phyloP scores from a whole-genome alignment of 2,113 vertebrate species.

The Eurypyga helias region DNA sequence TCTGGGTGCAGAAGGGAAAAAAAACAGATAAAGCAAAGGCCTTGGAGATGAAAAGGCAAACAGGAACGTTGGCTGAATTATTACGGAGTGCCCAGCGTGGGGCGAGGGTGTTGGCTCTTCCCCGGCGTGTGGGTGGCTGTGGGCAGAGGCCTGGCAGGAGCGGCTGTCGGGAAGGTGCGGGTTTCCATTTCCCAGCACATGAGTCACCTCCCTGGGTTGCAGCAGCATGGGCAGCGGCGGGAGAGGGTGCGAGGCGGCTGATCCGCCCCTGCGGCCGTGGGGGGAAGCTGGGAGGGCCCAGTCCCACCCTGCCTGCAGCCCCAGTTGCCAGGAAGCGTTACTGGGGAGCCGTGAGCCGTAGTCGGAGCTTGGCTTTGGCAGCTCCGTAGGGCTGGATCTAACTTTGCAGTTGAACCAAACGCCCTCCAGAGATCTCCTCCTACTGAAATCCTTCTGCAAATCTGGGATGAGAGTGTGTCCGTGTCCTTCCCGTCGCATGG shows the following conservation, averaged over 20 bases:
- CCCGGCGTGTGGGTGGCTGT: slow-evolving; percentile 70
- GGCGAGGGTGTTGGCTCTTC: slow-evolving; percentile 61
- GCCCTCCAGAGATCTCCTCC: slow-evolving; percentile 46
- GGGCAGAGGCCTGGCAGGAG: slow-evolving; percentile 69
- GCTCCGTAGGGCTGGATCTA: not conserved
- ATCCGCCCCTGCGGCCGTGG: slow-evolving; percentile 4
- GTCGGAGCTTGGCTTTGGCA: not conserved
- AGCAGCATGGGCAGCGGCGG: slow-evolving; percentile 68
- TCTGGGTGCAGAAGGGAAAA: slow-evolving; percentile 17
- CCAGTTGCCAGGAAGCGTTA: slow-evolving; percentile 37
- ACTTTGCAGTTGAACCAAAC: not conserved
- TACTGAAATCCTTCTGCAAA: slow-evolving; percentile 30
- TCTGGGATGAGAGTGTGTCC: slow-evolving; percentile 2
- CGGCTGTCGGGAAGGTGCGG: slow-evolving; percentile 76
- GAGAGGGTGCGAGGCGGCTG: slow-evolving; percentile 59
- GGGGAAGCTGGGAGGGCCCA: slow-evolving; percentile 41
- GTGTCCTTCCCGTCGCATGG: not conserved
- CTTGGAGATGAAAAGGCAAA: slow-evolving; percentile 26
- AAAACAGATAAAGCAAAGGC: not conserved
- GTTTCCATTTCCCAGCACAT: slow-evolving; percentile 79
- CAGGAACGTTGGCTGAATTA: slow-evolving; percentile 35
- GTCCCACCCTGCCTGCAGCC: slow-evolving; percentile 60
- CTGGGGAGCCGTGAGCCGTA: not conserved
- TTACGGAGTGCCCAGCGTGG: slow-evolving; percentile 52
- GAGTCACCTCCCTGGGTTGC: slow-evolving; percentile 74